Conservation (phyloP, 2,797 vertebrate genomes). For the Kryptolebias ocellatus region DNA sequence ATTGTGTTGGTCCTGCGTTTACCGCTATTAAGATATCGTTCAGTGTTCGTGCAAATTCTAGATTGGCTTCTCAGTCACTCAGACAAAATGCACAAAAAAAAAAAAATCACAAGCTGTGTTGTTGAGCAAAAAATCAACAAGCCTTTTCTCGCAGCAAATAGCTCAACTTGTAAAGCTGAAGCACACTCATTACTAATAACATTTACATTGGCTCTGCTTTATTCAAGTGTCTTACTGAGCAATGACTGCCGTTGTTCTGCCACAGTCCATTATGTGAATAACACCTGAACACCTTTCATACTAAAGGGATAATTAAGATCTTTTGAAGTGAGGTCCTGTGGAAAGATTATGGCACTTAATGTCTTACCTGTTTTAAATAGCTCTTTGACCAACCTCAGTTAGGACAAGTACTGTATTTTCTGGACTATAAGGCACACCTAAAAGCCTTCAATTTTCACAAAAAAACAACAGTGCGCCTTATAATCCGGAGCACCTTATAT, state of each 20-base stretch:
- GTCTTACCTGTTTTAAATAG: too few relatives aligned
- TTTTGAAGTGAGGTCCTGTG: too few relatives aligned
- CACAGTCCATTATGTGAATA: neutral
- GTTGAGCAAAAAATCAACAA: neutral
- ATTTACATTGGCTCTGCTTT: too few relatives aligned
- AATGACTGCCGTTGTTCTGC: neutral
- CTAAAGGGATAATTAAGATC: too few relatives aligned
- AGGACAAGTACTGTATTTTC: too few relatives aligned
- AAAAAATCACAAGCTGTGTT: neutral
- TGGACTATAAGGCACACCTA: too few relatives aligned
- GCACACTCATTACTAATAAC: neutral
- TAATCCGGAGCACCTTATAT: too few relatives aligned
- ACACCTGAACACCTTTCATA: neutral
- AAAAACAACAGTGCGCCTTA: too few relatives aligned
- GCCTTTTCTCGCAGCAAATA: neutral
- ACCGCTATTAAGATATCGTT: neutral
- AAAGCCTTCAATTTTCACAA: too few relatives aligned
- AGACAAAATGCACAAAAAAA: neutral
- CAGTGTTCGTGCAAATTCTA: neutral
- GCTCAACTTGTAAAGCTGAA: neutral
- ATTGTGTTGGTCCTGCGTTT: neutral
- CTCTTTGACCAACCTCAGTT: too few relatives aligned
- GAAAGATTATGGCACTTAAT: too few relatives aligned
- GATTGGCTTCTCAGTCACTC: neutral
- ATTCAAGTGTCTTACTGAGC: neutral